phyloP scores from a whole-genome alignment of 2,888 invertebrate species.

The Odontocerum albicorne region DNA sequence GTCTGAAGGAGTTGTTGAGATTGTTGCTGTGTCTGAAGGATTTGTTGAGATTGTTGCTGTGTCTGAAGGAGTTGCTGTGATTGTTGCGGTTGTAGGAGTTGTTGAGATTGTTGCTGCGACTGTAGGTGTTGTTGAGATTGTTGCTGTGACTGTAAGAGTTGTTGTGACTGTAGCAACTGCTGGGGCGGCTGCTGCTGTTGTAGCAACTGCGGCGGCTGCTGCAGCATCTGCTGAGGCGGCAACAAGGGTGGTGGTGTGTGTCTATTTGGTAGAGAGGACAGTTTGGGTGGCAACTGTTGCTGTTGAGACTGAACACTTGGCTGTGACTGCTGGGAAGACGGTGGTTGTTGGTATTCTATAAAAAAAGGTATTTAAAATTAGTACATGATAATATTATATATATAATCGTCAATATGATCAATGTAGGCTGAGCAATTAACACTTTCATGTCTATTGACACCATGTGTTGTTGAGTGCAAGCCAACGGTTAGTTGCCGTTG shows the following conservation, averaged over 20 bases:
- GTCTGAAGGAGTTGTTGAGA: conserved; percentile 16
- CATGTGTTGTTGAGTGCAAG: no score
- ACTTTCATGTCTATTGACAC: no score
- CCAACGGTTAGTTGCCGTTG: no score
- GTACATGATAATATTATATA: no score
- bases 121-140: not conserved
- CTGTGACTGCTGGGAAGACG: conserved; percentile 23
- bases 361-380: not conserved
- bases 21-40: conserved; percentile 3
- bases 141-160: not conserved
- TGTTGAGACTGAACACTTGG: conserved; percentile 7
- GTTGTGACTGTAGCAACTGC: conserved; percentile 2
- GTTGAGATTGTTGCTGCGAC: conserved; percentile 12
- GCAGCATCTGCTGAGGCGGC: conserved; percentile 38
- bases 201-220: conserved; percentile 33
- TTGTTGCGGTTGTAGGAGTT: conserved; percentile 10
- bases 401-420: no score
- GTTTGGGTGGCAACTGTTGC: no score
- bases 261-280: conserved; percentile 40
- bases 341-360: conserved; percentile 32
- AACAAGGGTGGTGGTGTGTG: conserved; percentile 44
- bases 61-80: conserved; percentile 6
- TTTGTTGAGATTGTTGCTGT: conserved; percentile 12
- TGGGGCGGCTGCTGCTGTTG: no score
- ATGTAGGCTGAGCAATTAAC: no score